Conservation (phyloP, 2,888 invertebrate species). For the Erebia ligea region DNA sequence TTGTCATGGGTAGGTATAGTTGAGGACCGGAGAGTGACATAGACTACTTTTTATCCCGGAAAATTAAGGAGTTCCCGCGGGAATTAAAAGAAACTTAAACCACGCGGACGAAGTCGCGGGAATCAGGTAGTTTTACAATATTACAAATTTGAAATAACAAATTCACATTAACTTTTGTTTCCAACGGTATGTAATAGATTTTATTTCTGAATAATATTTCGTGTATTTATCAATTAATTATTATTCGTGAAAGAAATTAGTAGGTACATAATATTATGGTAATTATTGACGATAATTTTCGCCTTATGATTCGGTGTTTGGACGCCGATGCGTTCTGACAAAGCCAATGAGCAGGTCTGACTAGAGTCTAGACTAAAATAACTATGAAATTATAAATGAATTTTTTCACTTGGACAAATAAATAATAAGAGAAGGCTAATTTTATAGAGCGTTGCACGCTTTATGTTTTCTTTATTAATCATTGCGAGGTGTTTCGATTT, state of each 20-base stretch:
- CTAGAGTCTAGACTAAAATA: conserved; percentile 47
- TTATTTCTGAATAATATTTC: not conserved
- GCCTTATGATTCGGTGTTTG: conserved; percentile 28
- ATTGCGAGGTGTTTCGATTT: conserved; percentile 52
- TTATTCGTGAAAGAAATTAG: conserved; percentile 12
- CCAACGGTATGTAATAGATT: not conserved
- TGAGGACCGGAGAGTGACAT: too few relatives aligned
- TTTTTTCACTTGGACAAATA: conserved; percentile 49
- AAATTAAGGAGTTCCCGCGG: too few relatives aligned
- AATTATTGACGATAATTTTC: not conserved
- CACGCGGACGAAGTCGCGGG: too few relatives aligned
- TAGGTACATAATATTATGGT: not conserved
- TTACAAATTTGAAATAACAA: not conserved
- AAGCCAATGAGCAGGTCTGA: conserved; percentile 59
- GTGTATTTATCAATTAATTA: not conserved
- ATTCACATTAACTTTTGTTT: not conserved
- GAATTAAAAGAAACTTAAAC: too few relatives aligned
- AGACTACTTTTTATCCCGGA: too few relatives aligned
- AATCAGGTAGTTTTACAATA: too few relatives aligned
- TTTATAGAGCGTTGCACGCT: conserved; percentile 1
- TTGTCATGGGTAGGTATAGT: too few relatives aligned
- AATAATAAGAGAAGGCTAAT: conserved; percentile 17
- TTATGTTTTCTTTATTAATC: conserved; percentile 39
- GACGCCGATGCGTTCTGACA: conserved; percentile 52
- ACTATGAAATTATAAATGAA: conserved; percentile 75